Evolutionary conservation across 2,797 vertebrate species (phyloP), one percentile per base, ranked within the genome.

Genomic region (Psittacula echo): DNA sequence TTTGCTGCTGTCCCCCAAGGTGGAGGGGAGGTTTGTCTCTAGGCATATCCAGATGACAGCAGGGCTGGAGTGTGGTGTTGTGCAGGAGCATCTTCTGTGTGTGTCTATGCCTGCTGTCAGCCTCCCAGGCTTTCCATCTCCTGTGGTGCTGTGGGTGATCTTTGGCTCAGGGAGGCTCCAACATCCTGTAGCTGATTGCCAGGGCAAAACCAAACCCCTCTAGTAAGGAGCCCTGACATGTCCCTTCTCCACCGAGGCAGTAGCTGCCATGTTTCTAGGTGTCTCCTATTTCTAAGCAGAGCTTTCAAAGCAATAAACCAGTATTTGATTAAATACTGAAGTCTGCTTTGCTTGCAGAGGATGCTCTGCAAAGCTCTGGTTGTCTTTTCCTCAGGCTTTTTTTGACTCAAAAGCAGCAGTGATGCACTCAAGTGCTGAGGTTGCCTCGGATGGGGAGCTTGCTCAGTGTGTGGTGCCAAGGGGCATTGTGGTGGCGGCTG

Each of bases 401-500:
- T 78, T 67, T 56, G 29, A 53, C 41, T 60, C 34, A 39, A 71
- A 48, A 66, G 54, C 45, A 64, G 15, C 47, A 47, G n/a, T 0
- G 5, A 45, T 58, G 41, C 51, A 44, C 23, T 39, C 0, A 1
- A 51, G 34, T 30, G 56, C 64, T 1, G 13, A 21, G 68, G 32
- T 24, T 34, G 45, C 62, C 0, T 9, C 0, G 1, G 37, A 16
- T 26, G 54, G 12, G 61, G 26, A 81, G 20, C 16, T 64, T 7
- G 10, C 29, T 56, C 7, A 0, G 47, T 21, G 22, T 2, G 3
- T 22, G 7, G 1, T 64, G 37, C 27, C 1, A 8, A 39, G 32
- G 32, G 24, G 11, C 42, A 1, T 26, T 60, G 58, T 2, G 3
- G 17, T 39, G 50, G 32, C 0, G 5, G 19, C 24, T 41, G 54